Evolutionary conservation across 92 coral and sea anemone species (phyloP).

Genomic region (Zoanthus solanderi): DNA sequence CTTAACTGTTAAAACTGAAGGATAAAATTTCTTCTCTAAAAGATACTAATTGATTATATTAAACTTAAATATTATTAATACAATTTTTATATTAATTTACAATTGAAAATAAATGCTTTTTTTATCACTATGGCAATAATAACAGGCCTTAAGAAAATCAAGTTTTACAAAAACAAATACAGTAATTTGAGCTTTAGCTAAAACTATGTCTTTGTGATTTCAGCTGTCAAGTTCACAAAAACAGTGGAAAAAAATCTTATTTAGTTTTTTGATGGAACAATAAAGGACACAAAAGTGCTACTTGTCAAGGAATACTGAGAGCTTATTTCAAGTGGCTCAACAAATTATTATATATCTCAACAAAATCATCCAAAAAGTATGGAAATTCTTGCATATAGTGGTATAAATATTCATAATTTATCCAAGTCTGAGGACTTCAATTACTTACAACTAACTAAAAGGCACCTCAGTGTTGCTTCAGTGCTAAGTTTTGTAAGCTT

Average conservation of each 20-base stretch:
- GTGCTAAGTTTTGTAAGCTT: background rate
- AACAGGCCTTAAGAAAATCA: constrained; percentile 17
- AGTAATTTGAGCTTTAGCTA: constrained; percentile 25
- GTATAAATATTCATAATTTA: constrained; percentile 53
- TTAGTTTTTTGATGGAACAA: background rate
- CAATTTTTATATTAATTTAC: constrained; percentile 13
- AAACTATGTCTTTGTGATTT: background rate
- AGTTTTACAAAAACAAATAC: constrained; percentile 15
- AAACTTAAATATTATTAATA: background rate
- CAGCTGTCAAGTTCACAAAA: constrained; percentile 28
- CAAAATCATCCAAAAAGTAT: constrained; percentile 7
- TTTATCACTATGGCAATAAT: background rate
- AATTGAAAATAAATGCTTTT: background rate
- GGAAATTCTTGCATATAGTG: background rate
- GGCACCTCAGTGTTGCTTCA: constrained; percentile 7
- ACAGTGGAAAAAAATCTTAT: background rate
- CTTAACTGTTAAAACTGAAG: background rate
- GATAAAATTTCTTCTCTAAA: no score
- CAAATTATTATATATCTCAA: background rate
- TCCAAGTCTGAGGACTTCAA: constrained; percentile 61
- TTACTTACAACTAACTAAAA: constrained; percentile 17
- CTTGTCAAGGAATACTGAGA: background rate
- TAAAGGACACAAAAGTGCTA: background rate
- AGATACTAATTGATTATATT: background rate
- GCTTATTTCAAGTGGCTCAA: background rate